phyloP scores from a whole-genome alignment of 2,113 vertebrate species.

The Scytalopus superciliaris region DNA sequence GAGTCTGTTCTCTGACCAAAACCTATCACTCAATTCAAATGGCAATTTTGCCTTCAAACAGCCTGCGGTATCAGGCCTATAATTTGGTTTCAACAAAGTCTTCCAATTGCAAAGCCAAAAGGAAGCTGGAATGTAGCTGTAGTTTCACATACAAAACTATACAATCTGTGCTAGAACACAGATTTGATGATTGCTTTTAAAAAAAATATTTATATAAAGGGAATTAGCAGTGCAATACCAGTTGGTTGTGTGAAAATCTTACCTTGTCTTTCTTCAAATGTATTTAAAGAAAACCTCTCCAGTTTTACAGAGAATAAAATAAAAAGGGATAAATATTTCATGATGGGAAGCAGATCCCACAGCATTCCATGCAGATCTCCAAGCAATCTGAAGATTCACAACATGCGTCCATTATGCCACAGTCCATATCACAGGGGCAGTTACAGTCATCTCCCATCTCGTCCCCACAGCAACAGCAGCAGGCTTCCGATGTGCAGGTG shows the following conservation, averaged over 20 bases:
- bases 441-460: slow-evolving; percentile 88
- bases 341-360: slow-evolving; percentile 97
- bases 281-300: slow-evolving; percentile 65
- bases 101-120: slow-evolving; percentile 47
- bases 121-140: slow-evolving; percentile 50
- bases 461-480: slow-evolving; percentile 91
- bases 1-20: neutral
- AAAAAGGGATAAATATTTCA: slow-evolving; percentile 74
- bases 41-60: neutral
- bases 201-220: slow-evolving; percentile 39
- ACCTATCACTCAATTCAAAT: neutral
- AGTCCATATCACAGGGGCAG: slow-evolving; percentile 89
- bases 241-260: slow-evolving; percentile 51
- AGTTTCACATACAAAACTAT: slow-evolving; percentile 67
- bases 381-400: slow-evolving; percentile 98
- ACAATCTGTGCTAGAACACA: slow-evolving; percentile 23
- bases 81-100: neutral
- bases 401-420: slow-evolving; percentile 97
- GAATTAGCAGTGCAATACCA: slow-evolving; percentile 74
- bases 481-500: slow-evolving; percentile 86
- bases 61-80: neutral
- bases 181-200: neutral
- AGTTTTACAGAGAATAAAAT: slow-evolving; percentile 68
- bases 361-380: slow-evolving; percentile 99
- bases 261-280: slow-evolving; percentile 58